These are phyloP conservation scores for Mesorhabditis sp. DNA, from an alignment of 2,888 invertebrate species.

Conservation along the genomic window DNA sequence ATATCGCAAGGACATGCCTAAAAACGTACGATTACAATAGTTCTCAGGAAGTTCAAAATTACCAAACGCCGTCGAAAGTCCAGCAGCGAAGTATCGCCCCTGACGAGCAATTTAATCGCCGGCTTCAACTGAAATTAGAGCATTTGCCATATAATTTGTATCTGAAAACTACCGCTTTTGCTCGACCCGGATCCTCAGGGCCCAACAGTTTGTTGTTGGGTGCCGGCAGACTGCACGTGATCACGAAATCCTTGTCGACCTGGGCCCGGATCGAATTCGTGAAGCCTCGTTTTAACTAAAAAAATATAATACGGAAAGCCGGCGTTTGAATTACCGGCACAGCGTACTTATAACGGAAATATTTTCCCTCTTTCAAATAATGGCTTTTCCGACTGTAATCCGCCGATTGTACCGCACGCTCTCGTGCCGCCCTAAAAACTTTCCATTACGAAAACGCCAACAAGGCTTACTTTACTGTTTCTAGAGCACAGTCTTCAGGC, in stretches of 20 bases:
- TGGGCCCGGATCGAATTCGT: conserved; percentile 8
- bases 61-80: conserved; percentile 29
- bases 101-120: conserved; percentile 23
- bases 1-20: conserved; percentile 32
- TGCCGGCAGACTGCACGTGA: conserved; percentile 11
- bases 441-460: not conserved
- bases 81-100: conserved; percentile 27
- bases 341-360: conserved; percentile 1
- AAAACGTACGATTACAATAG: not conserved
- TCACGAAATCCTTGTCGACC: conserved; percentile 13
- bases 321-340: conserved; percentile 7
- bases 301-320: not conserved
- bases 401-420: not conserved
- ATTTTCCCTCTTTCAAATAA: not conserved
- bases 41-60: not conserved
- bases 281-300: conserved; percentile 14
- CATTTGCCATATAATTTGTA: not conserved
- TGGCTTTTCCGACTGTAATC: conserved; percentile 1
- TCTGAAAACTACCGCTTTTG: conserved; percentile 10
- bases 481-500: not conserved
- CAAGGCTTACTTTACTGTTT: not conserved
- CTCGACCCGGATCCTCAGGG: conserved; percentile 4
- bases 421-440: not conserved
- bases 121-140: conserved; percentile 17
- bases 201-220: conserved; percentile 15